Conservation (phyloP, 2,797 vertebrate genomes). For the Diplodus puntazzo region DNA sequence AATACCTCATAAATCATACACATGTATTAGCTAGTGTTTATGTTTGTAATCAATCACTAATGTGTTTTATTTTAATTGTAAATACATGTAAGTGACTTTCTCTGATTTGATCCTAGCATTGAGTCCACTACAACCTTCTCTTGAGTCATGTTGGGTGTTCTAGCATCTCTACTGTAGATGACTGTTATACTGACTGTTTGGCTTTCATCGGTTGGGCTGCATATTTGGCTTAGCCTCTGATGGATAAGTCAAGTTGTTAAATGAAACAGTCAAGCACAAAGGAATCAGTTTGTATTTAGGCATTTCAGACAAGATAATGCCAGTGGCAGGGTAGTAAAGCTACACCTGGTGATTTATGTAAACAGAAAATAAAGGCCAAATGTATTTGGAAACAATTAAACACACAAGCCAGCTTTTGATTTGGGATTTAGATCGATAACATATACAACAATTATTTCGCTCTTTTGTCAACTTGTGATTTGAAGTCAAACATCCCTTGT, state of each 20-base stretch:
- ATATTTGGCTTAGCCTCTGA: constrained; percentile 35
- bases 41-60: not conserved
- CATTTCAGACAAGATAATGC: constrained; percentile 36
- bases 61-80: constrained; percentile 4
- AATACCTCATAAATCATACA: not conserved
- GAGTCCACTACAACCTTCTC: not conserved
- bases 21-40: not conserved
- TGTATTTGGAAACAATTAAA: constrained; percentile 65
- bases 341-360: constrained; percentile 60
- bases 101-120: not conserved
- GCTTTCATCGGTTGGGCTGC: constrained; percentile 22
- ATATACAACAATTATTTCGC: constrained; percentile 63
- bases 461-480: constrained; percentile 69
- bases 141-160: constrained; percentile 3
- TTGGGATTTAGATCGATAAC: constrained; percentile 58
- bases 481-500: constrained; percentile 74
- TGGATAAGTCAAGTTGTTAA: constrained; percentile 39
- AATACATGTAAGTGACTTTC: not conserved
- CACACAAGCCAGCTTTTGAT: constrained; percentile 57
- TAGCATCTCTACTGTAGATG: constrained; percentile 7
- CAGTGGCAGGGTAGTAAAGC: constrained; percentile 31
- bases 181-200: constrained; percentile 19
- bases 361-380: constrained; percentile 66
- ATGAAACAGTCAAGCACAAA: constrained; percentile 30
- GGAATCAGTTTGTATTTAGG: constrained; percentile 36